Base-by-base conservation (phyloP, 2,113 vertebrate species). In the Callocephalon fimbriatum region DNA sequence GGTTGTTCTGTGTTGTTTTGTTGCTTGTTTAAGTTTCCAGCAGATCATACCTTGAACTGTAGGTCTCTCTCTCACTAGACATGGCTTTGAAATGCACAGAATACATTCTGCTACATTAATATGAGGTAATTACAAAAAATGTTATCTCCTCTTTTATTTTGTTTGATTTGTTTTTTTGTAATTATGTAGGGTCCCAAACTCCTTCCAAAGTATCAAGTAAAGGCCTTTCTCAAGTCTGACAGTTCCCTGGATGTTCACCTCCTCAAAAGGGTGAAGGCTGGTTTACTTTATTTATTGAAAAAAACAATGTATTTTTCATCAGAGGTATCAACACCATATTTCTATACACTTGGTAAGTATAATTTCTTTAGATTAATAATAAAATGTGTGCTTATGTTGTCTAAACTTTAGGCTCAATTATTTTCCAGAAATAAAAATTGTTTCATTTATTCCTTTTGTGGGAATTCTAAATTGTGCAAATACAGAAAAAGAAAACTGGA, bases 301-400 rank as follows among this genome's bases (percentile, higher is more conserved):
- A 98, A 90, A 82, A 98, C 98, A 73, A 90, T 54, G 1, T 99
- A 99, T 96, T 99, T 99, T 96, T 98, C 98, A 58, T 99, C 98
- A 4, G 98, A 95, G 65, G 98, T 99, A 56, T 96, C 98, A 88
- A 99, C 99, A 12, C 99, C 98, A 0, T 99, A 98, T 96, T 99
- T 98, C 95, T 99, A 99, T 92, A 98, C 98, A 6, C 62, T 99
- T 40, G 99, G 99, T 99, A 98, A 95, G 98, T 88, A 32, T 48
- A 0, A 9, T 86, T 58, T 88, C 42, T 77, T 61, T 47, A 53
- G 8, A 51, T 65, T 48, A 56, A 32, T 86, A 48, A 32, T 61
- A 61, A 79, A 86, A 45, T 7, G 3, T 54, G 22, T 80, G 26
- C 31, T 42, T 70, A 12, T 12, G 9, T 25, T 76, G 20, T 58